phyloP scores from a whole-genome alignment of 1,140 invertebrate genomes.

The Sycobia sp. region DNA sequence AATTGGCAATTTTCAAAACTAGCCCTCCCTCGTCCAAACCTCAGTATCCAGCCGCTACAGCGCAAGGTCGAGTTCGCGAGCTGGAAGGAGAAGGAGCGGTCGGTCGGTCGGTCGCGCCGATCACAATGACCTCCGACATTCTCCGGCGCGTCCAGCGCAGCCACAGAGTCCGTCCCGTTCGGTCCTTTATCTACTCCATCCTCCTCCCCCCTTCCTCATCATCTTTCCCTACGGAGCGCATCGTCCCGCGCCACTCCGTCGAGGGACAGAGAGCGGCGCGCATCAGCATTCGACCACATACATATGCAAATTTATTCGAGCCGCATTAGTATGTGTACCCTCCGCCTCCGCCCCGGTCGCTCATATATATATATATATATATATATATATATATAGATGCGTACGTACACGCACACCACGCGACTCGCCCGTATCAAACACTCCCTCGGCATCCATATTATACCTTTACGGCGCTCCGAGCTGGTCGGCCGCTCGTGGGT shows the following conservation, averaged over 20 bases:
- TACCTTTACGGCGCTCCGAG: conserved; percentile 10
- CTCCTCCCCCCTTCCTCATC: no score
- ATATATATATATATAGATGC: no score
- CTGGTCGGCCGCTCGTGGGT: neutral
- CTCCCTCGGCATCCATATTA: conserved; percentile 2
- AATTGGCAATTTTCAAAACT: conserved; percentile 41
- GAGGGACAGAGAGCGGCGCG: conserved; percentile 6
- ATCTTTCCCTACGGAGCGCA: no score
- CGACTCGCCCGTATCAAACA: neutral
- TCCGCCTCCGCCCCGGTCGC: no score
- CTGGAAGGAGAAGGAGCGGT: no score
- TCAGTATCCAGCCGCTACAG: no score
- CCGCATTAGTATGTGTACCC: conserved; percentile 52
- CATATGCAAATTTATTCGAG: conserved; percentile 62
- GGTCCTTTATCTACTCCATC: neutral
- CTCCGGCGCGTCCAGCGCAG: neutral
- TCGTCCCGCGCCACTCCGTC: neutral
- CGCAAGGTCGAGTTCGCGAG: no score
- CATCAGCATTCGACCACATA: conserved; percentile 56
- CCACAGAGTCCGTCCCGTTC: neutral
- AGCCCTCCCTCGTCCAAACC: neutral
- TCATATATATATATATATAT: no score
- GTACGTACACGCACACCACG: neutral
- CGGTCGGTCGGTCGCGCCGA: neutral
- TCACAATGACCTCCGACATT: neutral